Evolutionary conservation across 2,888 invertebrate species (phyloP).

Genomic region (Agrochola lota): DNA sequence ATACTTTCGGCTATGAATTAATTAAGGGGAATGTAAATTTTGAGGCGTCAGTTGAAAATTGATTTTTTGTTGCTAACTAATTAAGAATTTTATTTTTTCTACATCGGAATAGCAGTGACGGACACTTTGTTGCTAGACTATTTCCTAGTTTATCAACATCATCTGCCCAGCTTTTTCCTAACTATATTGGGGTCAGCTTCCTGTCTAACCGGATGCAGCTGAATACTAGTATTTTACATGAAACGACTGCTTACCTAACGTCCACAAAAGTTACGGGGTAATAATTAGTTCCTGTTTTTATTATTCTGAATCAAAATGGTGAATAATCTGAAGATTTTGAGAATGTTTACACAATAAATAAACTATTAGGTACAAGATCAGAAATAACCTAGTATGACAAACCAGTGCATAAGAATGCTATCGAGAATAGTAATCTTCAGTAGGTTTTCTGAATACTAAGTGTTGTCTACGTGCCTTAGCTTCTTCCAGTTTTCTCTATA

Average conservation of each 20-base stretch:
- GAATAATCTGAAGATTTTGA: neutral
- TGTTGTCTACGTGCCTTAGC: too few relatives aligned
- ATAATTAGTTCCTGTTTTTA: neutral
- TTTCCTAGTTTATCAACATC: neutral
- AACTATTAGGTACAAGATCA: neutral
- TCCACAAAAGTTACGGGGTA: neutral
- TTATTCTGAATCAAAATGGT: neutral
- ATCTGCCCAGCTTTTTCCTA: neutral
- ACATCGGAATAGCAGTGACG: neutral
- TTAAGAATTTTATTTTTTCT: neutral
- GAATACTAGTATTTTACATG: neutral
- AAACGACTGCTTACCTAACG: neutral
- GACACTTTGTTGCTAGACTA: neutral
- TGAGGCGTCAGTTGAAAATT: neutral
- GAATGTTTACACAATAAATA: neutral
- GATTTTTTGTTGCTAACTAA: neutral
- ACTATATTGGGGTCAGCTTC: neutral
- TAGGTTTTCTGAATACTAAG: slow-evolving; percentile 22
- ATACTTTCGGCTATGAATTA: slow-evolving; percentile 47
- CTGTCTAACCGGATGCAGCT: neutral
- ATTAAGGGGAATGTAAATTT: slow-evolving; percentile 47
- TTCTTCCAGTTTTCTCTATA: too few relatives aligned
- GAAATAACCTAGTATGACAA: neutral
- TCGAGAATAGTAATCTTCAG: slow-evolving; percentile 19
- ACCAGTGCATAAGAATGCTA: slow-evolving; percentile 13